phyloP scores from a whole-genome alignment of 2,888 invertebrate species.

The Nomada ruficornis region DNA sequence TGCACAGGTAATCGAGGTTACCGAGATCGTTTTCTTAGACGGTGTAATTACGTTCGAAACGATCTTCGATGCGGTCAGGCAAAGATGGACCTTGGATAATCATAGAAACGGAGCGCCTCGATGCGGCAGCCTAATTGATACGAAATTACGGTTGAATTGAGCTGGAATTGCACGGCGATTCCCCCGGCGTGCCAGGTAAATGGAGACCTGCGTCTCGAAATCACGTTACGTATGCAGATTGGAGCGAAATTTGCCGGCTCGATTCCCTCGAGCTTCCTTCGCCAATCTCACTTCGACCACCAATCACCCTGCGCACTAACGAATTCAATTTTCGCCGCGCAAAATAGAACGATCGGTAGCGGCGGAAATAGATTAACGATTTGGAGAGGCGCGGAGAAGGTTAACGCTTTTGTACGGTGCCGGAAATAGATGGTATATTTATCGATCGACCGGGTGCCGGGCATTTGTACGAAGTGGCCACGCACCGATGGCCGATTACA shows the following conservation, averaged over 20 bases:
- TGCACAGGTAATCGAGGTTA: conserved; percentile 28
- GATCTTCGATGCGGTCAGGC: neutral
- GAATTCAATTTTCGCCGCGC: neutral
- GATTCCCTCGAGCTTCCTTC: neutral
- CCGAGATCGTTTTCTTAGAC: conserved; percentile 17
- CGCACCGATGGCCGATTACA: conserved; percentile 51
- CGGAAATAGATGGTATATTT: conserved; percentile 59
- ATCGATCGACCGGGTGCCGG: conserved; percentile 49
- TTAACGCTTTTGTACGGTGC: conserved; percentile 44
- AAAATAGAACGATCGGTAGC: neutral
- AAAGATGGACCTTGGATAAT: conserved; percentile 6
- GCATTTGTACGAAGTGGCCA: conserved; percentile 28
- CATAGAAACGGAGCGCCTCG: conserved; percentile 6
- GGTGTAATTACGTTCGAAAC: conserved; percentile 23
- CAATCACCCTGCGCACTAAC: no score
- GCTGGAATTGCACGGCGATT: conserved; percentile 21
- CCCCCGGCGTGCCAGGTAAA: neutral
- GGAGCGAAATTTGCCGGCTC: no score
- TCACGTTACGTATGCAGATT: neutral
- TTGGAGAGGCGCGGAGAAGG: conserved; percentile 25
- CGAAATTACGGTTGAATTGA: conserved; percentile 10
- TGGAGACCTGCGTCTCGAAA: neutral
- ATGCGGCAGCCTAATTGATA: conserved; percentile 30
- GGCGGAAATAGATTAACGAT: conserved; percentile 35
- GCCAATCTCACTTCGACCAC: neutral